A percentile compares a stretch with the other conserved stretches of the same genome.
These are phyloP conservation scores for Progne subis DNA, from an alignment of 2,113 vertebrate species.

Conservation along the genomic window DNA sequence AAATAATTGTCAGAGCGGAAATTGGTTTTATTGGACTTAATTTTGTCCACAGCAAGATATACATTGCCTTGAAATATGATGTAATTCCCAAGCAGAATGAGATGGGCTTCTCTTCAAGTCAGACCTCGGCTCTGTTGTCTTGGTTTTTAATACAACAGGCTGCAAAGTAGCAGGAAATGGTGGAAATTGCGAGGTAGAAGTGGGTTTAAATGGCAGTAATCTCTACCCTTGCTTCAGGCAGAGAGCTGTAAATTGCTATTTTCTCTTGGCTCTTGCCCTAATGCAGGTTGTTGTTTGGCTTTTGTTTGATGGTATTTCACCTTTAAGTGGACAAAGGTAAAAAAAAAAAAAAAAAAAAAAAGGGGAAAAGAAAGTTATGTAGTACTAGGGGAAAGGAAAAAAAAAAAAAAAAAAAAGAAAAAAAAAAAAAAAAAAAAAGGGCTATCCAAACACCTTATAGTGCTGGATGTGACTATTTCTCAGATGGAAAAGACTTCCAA, in stretches of 20 bases:
- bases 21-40: constrained; percentile 42
- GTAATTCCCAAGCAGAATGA: not conserved
- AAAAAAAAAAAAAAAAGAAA: not conserved
- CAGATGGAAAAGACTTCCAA: not conserved
- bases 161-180: constrained; percentile 5
- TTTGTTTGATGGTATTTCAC: not conserved
- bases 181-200: constrained; percentile 19
- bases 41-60: constrained; percentile 37
- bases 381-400: not conserved
- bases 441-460: not conserved
- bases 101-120: not conserved
- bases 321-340: not conserved
- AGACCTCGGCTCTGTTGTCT: not conserved
- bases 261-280: not conserved
- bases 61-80: not conserved
- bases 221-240: not conserved
- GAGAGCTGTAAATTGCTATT: constrained; percentile 4
- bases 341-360: not conserved
- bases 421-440: not conserved
- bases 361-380: not conserved
- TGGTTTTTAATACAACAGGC: not conserved
- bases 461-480: not conserved
- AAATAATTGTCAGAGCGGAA: constrained; percentile 29
- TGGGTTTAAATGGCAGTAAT: constrained; percentile 30
- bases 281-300: not conserved